Evolutionary conservation across 2,797 vertebrate species (phyloP).

Genomic region (Malurus splendens): DNA sequence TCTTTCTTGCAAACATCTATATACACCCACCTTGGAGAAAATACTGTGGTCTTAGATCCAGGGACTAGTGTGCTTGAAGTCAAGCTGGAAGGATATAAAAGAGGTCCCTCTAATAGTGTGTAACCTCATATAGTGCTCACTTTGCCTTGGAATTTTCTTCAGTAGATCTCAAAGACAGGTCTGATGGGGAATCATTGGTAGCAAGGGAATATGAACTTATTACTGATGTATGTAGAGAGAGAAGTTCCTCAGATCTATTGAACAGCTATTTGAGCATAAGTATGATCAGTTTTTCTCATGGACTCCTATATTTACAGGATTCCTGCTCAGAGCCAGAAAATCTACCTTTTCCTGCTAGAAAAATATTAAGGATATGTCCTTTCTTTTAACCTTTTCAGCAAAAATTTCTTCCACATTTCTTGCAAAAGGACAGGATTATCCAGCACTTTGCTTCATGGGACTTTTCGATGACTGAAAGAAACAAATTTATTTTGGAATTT

Average conservation of each 20-base stretch:
- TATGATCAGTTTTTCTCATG: not conserved
- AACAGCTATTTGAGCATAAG: not conserved
- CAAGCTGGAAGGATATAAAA: not conserved
- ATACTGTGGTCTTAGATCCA: not conserved
- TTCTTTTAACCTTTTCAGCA: not conserved
- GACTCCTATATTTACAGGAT: not conserved
- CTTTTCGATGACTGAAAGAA: not conserved
- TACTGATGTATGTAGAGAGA: not conserved
- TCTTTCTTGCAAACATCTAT: not conserved
- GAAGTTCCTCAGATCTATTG: not conserved
- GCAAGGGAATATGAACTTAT: not conserved
- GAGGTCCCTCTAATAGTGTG: not conserved
- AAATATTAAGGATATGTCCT: not conserved
- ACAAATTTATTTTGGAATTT: not conserved
- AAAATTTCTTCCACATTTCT: not conserved
- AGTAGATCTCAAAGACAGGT: not conserved
- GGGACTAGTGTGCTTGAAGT: not conserved
- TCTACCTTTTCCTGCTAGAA: not conserved
- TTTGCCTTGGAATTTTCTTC: not conserved
- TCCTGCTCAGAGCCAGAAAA: not conserved
- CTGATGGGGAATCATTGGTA: not conserved
- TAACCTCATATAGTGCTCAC: not conserved
- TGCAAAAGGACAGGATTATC: not conserved
- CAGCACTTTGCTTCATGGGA: not conserved
- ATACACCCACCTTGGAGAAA: not conserved